Base-by-base conservation (phyloP, 2,888 invertebrate species). In the Netelia fuscicornis region DNA sequence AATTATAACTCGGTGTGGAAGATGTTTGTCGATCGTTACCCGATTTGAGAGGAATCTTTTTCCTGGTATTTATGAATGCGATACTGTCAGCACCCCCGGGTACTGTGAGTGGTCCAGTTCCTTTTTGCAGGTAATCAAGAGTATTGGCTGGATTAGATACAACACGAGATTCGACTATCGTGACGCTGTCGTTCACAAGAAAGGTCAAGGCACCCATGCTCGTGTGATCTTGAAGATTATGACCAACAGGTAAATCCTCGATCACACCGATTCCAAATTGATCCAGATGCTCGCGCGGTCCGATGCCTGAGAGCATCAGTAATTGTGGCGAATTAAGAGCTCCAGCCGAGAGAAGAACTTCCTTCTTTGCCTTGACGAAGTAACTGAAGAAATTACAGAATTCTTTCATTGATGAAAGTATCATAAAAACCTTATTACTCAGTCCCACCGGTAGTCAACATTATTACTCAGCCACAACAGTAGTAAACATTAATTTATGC, bases 271-370 rank as follows among this genome's bases (percentile, higher is more conserved):
- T 97, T 2, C 95, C 95, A 8, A 96, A 90, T 48, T 95, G 94
- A 23, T 93, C 89, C 5, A 97, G 93, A 90, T 97, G 96, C 0
- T 95, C 94, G 44, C 92, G 93, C 0, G 97, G 97, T 0, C 97
- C 97, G 42, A 98, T 94, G 11, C 98, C 98, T 0, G 98, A 98
- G 13, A 98, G 92, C 97, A 98, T 97, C 65, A 98, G 93, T 2
- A 98, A 93, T 91, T 98, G 98, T 0, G 98, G 98, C 1, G 97
- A 97, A 87, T 97, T 97, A 42, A 98, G 96, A 0, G 97, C 94
- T 86, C 98, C 98, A 0, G 97, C 97, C 8, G 97, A 96, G 42
- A 98, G 93, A 75, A 98, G 95, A 0, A 98, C 95, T 94, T 97
- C 98, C 87, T 96, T 97, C 13, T 94, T 95, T 2, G 97, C 97